Percentiles rank a stretch among this genome's conserved stretches.
These are phyloP conservation scores for Nematolebias whitei DNA, from an alignment of 2,113 vertebrate genomes.

Conservation along the genomic window DNA sequence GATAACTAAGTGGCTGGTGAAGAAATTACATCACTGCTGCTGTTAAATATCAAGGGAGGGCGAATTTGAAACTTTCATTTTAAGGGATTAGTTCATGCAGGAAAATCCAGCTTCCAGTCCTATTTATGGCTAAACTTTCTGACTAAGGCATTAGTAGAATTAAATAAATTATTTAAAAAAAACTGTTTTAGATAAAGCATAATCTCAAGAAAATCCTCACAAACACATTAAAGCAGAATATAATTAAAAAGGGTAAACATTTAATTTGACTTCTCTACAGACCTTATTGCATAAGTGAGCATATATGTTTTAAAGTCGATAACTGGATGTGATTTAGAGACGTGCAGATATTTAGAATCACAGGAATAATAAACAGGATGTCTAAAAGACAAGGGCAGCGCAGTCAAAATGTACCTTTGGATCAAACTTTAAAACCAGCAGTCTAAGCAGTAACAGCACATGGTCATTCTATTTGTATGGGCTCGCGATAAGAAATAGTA, in stretches of 20 bases:
- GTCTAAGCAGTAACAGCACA: background rate
- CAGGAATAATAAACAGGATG: background rate
- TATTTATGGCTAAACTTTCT: constrained; percentile 12
- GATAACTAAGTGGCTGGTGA: background rate
- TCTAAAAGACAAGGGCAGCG: background rate
- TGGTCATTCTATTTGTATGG: background rate
- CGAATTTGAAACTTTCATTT: constrained; percentile 42
- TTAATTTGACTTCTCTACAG: constrained; percentile 3
- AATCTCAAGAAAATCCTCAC: constrained; percentile 36
- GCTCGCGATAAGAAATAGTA: no score
- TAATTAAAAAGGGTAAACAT: constrained; percentile 15
- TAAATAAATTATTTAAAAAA: constrained; percentile 15
- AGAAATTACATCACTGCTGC: constrained; percentile 13
- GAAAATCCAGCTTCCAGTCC: constrained; percentile 38
- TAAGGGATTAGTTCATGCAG: constrained; percentile 48
- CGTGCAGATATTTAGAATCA: background rate
- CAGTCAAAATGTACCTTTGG: background rate
- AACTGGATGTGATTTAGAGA: background rate
- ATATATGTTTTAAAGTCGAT: background rate
- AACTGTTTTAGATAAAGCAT: constrained; percentile 8
- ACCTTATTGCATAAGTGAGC: background rate
- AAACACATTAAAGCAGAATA: constrained; percentile 11
- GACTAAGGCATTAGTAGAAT: constrained; percentile 17
- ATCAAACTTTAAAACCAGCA: background rate
- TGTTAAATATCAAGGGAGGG: constrained; percentile 42